These are phyloP conservation scores for Scrobipalpa atriplicella DNA, from an alignment of 2,888 invertebrate genomes.

Conservation along the genomic window DNA sequence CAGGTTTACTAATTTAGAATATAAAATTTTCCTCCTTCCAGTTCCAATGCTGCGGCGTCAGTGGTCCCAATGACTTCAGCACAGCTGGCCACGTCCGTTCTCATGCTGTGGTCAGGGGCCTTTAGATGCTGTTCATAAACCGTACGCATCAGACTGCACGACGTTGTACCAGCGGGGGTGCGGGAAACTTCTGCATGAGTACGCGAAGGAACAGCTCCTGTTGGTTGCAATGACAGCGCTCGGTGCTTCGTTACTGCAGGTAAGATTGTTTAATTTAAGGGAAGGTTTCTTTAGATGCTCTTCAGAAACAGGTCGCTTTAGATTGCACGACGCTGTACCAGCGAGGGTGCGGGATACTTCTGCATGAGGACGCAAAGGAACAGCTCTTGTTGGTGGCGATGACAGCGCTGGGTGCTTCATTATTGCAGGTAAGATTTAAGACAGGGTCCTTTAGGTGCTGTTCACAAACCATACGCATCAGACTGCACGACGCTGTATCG, in stretches of 20 bases:
- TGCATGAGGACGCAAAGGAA: conserved; percentile 79
- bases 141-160: conserved; percentile 72
- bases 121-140: conserved; percentile 51
- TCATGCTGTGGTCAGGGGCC: conserved; percentile 85
- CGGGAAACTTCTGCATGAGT: conserved; percentile 78
- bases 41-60: conserved; percentile 90
- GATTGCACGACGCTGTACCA: conserved; percentile 77
- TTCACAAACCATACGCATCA: conserved; percentile 50
- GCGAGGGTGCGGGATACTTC: conserved; percentile 82
- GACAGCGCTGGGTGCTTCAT: conserved; percentile 80
- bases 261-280: conserved; percentile 45
- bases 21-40: conserved; percentile 55
- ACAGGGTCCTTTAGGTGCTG: background rate
- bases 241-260: conserved; percentile 82
- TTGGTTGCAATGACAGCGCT: conserved; percentile 82
- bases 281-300: background rate
- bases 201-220: conserved; percentile 79
- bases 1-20: no score
- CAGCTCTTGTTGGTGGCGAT: conserved; percentile 81
- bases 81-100: conserved; percentile 79
- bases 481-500: conserved; percentile 75
- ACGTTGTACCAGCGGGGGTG: conserved; percentile 83
- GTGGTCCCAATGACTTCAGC: conserved; percentile 85
- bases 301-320: conserved; percentile 62
- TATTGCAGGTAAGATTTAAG: conserved; percentile 80